Evolutionary conservation across 2,113 vertebrate species (phyloP).

Genomic region (Sardina pilchardus): DNA sequence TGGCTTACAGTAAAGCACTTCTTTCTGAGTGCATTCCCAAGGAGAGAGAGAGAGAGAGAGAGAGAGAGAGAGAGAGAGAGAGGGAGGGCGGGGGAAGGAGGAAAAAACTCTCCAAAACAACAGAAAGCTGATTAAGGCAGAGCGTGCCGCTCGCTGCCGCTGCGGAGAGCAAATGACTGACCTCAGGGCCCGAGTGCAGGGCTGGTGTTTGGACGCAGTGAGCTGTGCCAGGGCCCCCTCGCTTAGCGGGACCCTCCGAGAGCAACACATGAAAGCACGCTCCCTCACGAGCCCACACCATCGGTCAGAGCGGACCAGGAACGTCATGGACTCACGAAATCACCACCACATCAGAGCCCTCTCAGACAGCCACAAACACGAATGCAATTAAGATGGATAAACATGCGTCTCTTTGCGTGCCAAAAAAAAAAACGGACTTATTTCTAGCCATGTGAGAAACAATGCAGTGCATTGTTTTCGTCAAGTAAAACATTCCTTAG

Average conservation of each 20-base stretch:
- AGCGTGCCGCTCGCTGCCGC: background rate
- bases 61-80: background rate
- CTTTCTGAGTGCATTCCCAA: background rate
- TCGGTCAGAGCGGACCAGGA: too few relatives aligned
- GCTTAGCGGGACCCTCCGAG: background rate
- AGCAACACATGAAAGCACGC: background rate
- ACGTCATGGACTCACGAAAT: too few relatives aligned
- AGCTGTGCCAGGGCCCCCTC: background rate
- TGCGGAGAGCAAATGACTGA: background rate
- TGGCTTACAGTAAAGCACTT: background rate
- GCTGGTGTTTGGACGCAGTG: background rate
- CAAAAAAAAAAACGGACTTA: background rate
- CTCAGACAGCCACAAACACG: background rate
- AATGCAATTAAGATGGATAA: background rate
- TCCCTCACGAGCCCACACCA: background rate
- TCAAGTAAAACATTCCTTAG: background rate
- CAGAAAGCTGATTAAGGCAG: background rate
- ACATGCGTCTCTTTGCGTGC: background rate
- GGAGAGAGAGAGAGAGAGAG: too few relatives aligned
- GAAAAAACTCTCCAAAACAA: background rate
- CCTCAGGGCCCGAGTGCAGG: background rate
- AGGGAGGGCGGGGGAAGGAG: background rate
- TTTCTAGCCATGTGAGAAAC: background rate
- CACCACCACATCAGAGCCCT: too few relatives aligned
- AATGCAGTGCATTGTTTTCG: background rate